Evolutionary conservation across 2,113 vertebrate genomes (phyloP).

Genomic region (Chaetodon auriga): DNA sequence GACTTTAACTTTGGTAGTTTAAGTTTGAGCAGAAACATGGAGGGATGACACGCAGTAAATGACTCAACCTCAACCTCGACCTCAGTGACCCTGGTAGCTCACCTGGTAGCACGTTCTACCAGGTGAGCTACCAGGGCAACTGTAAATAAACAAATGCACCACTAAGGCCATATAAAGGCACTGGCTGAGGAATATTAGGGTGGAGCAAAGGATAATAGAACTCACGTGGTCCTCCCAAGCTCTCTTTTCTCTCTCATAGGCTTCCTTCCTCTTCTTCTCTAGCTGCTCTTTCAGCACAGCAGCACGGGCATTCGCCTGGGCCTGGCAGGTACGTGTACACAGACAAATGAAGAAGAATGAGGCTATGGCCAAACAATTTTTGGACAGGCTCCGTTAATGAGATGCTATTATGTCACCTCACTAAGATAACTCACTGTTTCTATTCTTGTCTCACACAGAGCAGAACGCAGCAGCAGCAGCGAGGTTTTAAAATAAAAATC

Average conservation of each 20-base stretch:
- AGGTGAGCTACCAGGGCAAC: too few relatives aligned
- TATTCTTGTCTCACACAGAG: not conserved
- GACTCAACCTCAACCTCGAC: too few relatives aligned
- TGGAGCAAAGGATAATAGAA: not conserved
- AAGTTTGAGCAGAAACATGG: too few relatives aligned
- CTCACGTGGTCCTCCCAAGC: slow-evolving; percentile 97
- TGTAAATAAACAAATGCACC: not conserved
- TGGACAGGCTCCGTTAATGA: not conserved
- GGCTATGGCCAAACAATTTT: not conserved
- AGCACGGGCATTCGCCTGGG: slow-evolving; percentile 91
- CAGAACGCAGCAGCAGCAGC: not conserved
- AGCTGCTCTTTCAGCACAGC: slow-evolving; percentile 94
- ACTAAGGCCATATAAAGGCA: not conserved
- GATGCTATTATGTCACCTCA: not conserved
- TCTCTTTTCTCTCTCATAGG: slow-evolving; percentile 92
- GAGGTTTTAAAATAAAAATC: not conserved
- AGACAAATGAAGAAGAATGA: not conserved
- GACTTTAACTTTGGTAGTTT: not conserved
- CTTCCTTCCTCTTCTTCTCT: slow-evolving; percentile 93
- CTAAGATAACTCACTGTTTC: not conserved
- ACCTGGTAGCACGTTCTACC: too few relatives aligned
- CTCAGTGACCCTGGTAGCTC: too few relatives aligned
- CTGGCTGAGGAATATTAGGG: not conserved
- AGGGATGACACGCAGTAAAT: too few relatives aligned
- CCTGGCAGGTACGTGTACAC: slow-evolving; percentile 78